Percentiles rank a stretch among this genome's conserved stretches.
These are phyloP conservation scores for Streptopelia turtur DNA, from an alignment of 2,797 vertebrate genomes.

Conservation along the genomic window DNA sequence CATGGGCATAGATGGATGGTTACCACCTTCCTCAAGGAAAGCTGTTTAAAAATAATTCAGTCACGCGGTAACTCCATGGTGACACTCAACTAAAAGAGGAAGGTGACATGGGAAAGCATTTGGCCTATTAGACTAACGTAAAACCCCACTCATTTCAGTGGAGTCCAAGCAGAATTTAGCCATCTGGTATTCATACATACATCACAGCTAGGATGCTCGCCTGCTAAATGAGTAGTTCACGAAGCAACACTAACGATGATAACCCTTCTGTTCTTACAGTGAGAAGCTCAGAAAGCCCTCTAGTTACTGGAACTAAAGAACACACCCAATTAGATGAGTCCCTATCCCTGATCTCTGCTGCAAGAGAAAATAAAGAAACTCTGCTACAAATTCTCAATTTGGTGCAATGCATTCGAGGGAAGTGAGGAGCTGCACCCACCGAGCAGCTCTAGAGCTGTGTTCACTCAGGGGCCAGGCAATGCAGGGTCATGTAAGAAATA, in stretches of 20 bases:
- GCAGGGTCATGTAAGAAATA: rapidly evolving
- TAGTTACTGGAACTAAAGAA: not conserved
- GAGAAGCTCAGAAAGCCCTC: not conserved
- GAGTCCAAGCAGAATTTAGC: slow-evolving; percentile 17
- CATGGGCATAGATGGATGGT: rapidly evolving
- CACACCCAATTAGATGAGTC: not conserved
- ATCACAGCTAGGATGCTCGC: not conserved
- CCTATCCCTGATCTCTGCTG: not conserved
- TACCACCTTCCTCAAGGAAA: not conserved
- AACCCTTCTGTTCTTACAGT: slow-evolving; percentile 29
- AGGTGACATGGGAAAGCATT: slow-evolving; percentile 14
- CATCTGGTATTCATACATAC: slow-evolving; percentile 28
- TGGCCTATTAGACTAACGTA: not conserved
- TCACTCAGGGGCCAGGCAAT: rapidly evolving
- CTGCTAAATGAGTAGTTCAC: not conserved
- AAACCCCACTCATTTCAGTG: not conserved
- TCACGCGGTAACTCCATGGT: not conserved
- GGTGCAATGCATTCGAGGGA: rapidly evolving
- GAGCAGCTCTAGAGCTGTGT: rapidly evolving
- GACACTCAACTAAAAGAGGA: not conserved
- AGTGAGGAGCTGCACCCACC: rapidly evolving
- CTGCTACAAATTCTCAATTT: not conserved
- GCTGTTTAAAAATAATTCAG: not conserved
- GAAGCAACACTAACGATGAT: slow-evolving; percentile 24
- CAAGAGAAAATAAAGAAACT: not conserved